phyloP scores from a whole-genome alignment of 2,113 vertebrate species.

The Barbus barbus region DNA sequence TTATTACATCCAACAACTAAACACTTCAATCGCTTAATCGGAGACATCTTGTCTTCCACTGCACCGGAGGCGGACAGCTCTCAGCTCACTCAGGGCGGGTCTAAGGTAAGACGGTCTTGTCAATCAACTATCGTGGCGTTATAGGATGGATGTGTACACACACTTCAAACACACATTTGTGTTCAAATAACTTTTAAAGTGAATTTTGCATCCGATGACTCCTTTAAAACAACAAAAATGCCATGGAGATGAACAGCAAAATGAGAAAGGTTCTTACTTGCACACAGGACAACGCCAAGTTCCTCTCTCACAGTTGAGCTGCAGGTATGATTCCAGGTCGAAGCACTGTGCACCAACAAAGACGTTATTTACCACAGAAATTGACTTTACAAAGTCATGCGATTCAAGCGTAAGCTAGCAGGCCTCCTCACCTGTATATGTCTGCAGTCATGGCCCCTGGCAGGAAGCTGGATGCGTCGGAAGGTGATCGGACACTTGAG shows the following conservation, averaged over 20 bases:
- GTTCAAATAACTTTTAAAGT: no score
- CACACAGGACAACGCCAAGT: constrained; percentile 85
- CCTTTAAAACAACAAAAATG: background rate
- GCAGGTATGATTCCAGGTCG: constrained; percentile 86
- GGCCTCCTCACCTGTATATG: constrained; percentile 86
- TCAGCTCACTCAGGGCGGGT: no score
- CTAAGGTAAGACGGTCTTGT: no score
- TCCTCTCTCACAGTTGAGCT: constrained; percentile 80
- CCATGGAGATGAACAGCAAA: background rate
- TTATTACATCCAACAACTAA: no score
- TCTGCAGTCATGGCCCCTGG: constrained; percentile 90
- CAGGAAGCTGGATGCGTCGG: constrained; percentile 93
- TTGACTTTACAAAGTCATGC: background rate
- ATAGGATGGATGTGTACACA: no score
- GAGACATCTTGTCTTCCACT: no score
- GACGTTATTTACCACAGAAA: background rate
- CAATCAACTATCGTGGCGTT: no score
- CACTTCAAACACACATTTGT: no score
- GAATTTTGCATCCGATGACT: no score
- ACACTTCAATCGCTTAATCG: no score
- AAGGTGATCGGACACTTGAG: constrained; percentile 97
- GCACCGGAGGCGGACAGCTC: no score
- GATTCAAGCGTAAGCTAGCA: background rate
- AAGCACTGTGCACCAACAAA: constrained; percentile 77
- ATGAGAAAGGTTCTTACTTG: constrained; percentile 66